These are phyloP conservation scores for Strigamia crassipes DNA, from an alignment of 2,888 invertebrate genomes.

Conservation along the genomic window DNA sequence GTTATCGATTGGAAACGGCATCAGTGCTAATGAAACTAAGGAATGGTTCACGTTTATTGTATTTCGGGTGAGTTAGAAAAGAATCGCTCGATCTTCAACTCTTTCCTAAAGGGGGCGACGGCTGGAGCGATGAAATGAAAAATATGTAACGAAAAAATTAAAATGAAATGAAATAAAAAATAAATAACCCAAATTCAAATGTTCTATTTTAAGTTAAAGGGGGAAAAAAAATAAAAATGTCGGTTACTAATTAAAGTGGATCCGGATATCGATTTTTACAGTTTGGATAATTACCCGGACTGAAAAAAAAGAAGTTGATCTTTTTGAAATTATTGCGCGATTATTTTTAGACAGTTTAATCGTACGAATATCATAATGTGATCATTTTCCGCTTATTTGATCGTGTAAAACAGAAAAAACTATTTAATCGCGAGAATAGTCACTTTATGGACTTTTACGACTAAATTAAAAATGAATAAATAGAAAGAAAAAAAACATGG, in stretches of 20 bases:
- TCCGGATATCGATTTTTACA: not conserved
- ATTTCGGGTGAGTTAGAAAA: conserved; percentile 3
- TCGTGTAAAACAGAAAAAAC: no score
- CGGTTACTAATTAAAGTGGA: not conserved
- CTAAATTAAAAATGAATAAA: no score
- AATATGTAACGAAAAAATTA: not conserved
- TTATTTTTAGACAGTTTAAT: no score
- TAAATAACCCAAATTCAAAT: not conserved
- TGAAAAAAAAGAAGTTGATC: no score
- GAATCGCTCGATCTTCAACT: not conserved
- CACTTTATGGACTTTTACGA: no score
- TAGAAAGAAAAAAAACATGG: no score
- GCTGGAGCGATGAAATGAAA: not conserved
- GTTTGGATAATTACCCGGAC: no score
- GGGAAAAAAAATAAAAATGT: no score
- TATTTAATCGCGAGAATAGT: no score
- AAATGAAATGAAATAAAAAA: not conserved
- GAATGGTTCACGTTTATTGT: conserved; percentile 40
- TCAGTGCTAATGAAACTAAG: conserved; percentile 42
- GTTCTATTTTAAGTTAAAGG: not conserved
- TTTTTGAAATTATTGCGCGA: no score
- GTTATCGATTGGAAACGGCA: conserved; percentile 42
- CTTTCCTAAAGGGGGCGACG: not conserved
- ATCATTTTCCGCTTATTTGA: no score
- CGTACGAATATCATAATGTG: no score